Evolutionary conservation across 2,113 vertebrate species (phyloP), one percentile per base, ranked within the genome.

Genomic region (Upupa epops): DNA sequence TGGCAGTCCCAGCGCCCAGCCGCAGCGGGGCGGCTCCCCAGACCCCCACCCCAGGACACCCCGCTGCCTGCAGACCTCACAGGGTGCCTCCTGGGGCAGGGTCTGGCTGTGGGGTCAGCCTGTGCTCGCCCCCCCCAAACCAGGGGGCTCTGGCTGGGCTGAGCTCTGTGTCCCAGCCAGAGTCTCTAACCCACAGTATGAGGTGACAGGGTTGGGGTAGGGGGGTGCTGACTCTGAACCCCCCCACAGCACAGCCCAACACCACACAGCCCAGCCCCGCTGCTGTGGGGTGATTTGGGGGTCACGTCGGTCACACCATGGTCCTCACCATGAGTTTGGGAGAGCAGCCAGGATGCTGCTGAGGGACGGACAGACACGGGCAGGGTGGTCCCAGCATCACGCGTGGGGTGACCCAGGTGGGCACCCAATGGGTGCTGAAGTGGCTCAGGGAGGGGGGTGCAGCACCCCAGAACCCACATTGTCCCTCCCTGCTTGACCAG

Each of bases 71-170:
- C 45, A 25, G 29, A 69, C 59, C 63, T 26, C 66, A 36, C 49
- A 16, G 17, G 9, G 15, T 3, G 7, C n/a, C 14, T 20, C 3
- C 15, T 15, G 1, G 1, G 28, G 63, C 10, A 34, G 49, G 49
- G 60, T 25, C 11, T 1, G 1, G 7, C 37, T 1, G 0, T 1
- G 29, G 15, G 9, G 77, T 6, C 7, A 17, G 3, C 32, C 11
- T 42, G 40, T 42, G 40, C 40, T 42, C 29, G 11, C 46, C 66
- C 63, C 29, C 13, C 46, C 66, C 63, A 65, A 75, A 89, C 72
- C 0, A 1, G 16, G 14, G 24, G 45, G 17, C 14, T 64, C 54
- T 2, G 5, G 17, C 7, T 8, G 31, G 31, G 26, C 20, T 59
- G 49, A 80, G 56, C 34, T 17, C 21, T 0, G 2, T 6, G 1